phyloP scores from a whole-genome alignment of 2,888 invertebrate species.

The Ptycholaimellus sp. region DNA sequence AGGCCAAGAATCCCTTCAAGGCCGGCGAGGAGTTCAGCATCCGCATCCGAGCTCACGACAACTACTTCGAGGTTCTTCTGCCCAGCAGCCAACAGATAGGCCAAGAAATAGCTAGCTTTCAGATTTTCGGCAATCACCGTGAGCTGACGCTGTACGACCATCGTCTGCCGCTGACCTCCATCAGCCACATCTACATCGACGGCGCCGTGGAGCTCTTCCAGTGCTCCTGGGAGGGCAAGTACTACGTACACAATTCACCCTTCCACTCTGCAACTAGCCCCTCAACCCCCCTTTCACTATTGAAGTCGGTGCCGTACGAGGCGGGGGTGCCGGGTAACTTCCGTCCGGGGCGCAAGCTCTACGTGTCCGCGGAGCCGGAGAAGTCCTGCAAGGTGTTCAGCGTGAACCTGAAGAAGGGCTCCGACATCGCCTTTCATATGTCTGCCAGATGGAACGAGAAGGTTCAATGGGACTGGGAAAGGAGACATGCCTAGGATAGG shows the following conservation, averaged over 20 bases:
- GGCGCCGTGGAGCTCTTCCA: conserved; percentile 20
- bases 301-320: conserved; percentile 19
- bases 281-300: not conserved
- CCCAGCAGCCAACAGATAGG: too few species aligned
- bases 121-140: conserved; percentile 17
- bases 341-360: conserved; percentile 16
- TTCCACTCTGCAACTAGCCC: not conserved
- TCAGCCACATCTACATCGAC: conserved; percentile 23
- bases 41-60: conserved; percentile 22
- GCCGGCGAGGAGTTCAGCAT: conserved; percentile 15
- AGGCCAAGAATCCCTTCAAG: not conserved
- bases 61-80: conserved; percentile 16
- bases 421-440: conserved; percentile 17
- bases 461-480: too few species aligned
- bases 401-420: conserved; percentile 17
- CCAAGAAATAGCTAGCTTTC: too few species aligned
- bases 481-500: too few species aligned
- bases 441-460: conserved; percentile 15
- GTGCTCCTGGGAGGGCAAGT: conserved; percentile 24
- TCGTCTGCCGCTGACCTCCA: conserved; percentile 17
- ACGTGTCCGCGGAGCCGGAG: conserved; percentile 11
- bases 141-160: conserved; percentile 24
- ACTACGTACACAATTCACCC: conserved; percentile 17
- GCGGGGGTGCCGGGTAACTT: conserved; percentile 23
- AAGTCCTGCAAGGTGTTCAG: conserved; percentile 17